A percentile compares a stretch with the other conserved stretches of the same genome.
Conservation (phyloP, 2,888 invertebrate species). For the Leucoma salicis region DNA sequence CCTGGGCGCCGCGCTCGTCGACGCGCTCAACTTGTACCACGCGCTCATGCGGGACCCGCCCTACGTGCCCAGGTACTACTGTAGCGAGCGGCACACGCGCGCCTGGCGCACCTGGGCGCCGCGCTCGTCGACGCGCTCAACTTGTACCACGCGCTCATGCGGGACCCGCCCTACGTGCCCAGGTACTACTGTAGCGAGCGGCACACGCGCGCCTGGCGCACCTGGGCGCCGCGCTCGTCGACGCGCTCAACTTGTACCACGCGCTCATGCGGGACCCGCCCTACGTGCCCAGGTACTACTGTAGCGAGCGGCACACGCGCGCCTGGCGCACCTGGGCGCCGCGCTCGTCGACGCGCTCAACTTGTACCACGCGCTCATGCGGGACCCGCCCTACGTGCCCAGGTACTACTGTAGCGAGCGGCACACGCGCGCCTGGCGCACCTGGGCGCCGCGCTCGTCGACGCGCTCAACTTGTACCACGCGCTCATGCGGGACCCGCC, state of each 20-base stretch:
- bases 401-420: slow-evolving; percentile 43
- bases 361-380: slow-evolving; percentile 91
- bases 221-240: slow-evolving; percentile 87
- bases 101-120: slow-evolving; percentile 92
- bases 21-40: slow-evolving; percentile 94
- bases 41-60: slow-evolving; percentile 50
- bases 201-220: slow-evolving; percentile 88
- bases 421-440: slow-evolving; percentile 54
- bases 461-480: slow-evolving; percentile 93
- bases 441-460: slow-evolving; percentile 56
- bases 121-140: slow-evolving; percentile 96
- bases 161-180: slow-evolving; percentile 41
- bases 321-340: slow-evolving; percentile 96
- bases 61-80: too few species aligned
- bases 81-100: slow-evolving; percentile 91
- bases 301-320: slow-evolving; percentile 88
- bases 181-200: too few species aligned
- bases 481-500: slow-evolving; percentile 74
- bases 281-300: slow-evolving; percentile 92
- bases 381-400: slow-evolving; percentile 93
- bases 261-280: slow-evolving; percentile 96
- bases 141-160: slow-evolving; percentile 84
- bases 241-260: slow-evolving; percentile 89
- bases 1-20: slow-evolving; percentile 93
- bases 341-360: slow-evolving; percentile 93